A percentile compares a stretch with the other conserved stretches of the same genome.
phyloP scores from a whole-genome alignment of 1,140 invertebrate species.

The Ostrea edulis region DNA sequence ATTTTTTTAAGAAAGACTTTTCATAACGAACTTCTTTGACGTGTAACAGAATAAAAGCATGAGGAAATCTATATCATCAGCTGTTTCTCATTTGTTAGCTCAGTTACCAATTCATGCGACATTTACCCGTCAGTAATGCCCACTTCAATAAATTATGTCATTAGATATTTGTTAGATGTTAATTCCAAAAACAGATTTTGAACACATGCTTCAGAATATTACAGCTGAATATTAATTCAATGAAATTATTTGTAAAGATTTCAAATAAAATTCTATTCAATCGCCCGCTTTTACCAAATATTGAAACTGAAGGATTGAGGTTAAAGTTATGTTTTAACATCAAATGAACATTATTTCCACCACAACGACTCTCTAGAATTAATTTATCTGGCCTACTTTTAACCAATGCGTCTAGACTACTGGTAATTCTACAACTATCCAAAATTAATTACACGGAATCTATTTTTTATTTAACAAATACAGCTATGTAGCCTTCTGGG shows the following conservation, averaged over 20 bases:
- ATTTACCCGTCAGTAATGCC: not conserved
- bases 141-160: constrained; percentile 2
- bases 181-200: not conserved
- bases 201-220: not conserved
- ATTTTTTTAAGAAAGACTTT: not conserved
- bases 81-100: not conserved
- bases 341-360: no score
- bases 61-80: not conserved
- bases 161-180: constrained; percentile 23
- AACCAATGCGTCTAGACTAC: no score
- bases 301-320: no score
- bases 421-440: no score
- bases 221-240: not conserved
- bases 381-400: no score
- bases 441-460: no score
- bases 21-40: not conserved
- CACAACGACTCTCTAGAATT: no score
- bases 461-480: no score
- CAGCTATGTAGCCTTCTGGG: no score
- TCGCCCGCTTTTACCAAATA: constrained; percentile 1
- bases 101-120: not conserved
- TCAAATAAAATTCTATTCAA: not conserved
- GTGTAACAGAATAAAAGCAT: not conserved
- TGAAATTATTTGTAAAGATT: no score
- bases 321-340: no score